Base-by-base conservation (phyloP, 2,113 vertebrate species). In the Microtus richardsoni region DNA sequence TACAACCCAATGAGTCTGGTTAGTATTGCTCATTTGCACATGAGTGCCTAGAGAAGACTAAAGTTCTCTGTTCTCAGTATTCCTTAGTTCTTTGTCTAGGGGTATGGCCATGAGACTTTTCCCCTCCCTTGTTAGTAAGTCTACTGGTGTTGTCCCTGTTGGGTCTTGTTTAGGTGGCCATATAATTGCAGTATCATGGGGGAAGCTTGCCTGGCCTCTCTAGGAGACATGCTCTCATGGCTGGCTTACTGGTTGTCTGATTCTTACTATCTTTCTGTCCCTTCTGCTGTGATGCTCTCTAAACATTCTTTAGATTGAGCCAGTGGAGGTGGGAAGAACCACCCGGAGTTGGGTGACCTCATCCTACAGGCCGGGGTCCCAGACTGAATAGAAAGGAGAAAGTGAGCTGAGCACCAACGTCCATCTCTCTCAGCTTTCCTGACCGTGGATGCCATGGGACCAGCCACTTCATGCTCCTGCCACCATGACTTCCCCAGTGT, bases 381-480 rank as follows among this genome's bases (percentile, higher is more conserved):
- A 26, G 75, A 83, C 22, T 41, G 24, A 62, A 62, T 30, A 26
- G 6, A 83, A 82, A 60, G 36, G 79, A 41, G 58, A 28, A 14
- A 8, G 1, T 6, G 11, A 82, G 52, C 52, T 7, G 54, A 82
- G 33, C 6, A 24, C 36, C 54, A 83, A n/a, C n/a, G 2, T 28
- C n/a, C 54, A 1, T 80, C 49, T 58, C 26, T 64, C 58, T 41
- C 80, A 62, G 58, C 80, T 62, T 62, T 83, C 58, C 58, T 62
- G 24, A 16, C 22, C 10, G 3, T 62, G 14, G 80, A 17, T 41
- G 58, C 7, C 54, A 30, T 26, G 24, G 14, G 21, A 82, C 52
- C 49, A 21, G 8, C 47, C 2, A 1, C 49, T 17, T 11, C 13
- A 4, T 22, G 36, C 6, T 16, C n/a, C 58, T 2, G n/a, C 2